Evolutionary conservation across 2,113 vertebrate genomes (phyloP).

Genomic region (Cinclus cinclus): DNA sequence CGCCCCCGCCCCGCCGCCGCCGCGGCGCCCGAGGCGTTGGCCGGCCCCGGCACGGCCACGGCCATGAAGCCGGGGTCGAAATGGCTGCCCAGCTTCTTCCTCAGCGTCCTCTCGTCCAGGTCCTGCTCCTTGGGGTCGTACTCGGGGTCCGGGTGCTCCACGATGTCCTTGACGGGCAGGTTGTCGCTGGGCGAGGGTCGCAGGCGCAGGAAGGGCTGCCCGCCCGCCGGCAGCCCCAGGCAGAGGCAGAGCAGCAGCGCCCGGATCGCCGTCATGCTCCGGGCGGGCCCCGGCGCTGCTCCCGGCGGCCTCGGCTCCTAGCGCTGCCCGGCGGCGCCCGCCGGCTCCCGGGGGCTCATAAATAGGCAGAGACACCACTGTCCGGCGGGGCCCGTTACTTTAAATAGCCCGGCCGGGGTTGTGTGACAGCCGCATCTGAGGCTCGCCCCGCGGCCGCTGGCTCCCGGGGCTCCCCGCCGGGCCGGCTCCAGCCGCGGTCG

Average conservation of each 20-base stretch:
- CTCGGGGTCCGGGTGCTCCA: conserved; percentile 88
- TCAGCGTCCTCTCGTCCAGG: conserved; percentile 83
- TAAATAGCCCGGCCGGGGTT: conserved; percentile 86
- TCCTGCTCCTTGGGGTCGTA: conserved; percentile 91
- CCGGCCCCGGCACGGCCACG: conserved; percentile 76
- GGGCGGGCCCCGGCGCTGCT: conserved; percentile 22
- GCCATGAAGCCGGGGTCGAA: conserved; percentile 91
- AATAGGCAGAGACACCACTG: conserved; percentile 83
- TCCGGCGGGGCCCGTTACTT: conserved; percentile 81
- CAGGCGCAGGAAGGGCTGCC: conserved; percentile 84
- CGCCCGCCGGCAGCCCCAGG: conserved; percentile 76
- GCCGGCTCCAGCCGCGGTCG: conserved; percentile 49
- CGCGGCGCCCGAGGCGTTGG: conserved; percentile 76
- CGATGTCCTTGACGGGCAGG: conserved; percentile 85
- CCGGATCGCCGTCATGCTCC: conserved; percentile 80
- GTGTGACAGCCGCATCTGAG: conserved; percentile 77
- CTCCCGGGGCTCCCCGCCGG: conserved; percentile 46
- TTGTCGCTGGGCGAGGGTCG: conserved; percentile 87
- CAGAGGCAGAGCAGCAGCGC: conserved; percentile 79
- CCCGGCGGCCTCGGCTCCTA: conserved; percentile 47
- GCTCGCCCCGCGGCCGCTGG: conserved; percentile 39
- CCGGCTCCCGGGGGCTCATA: conserved; percentile 79
- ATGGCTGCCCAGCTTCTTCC: conserved; percentile 88
- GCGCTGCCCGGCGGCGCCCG: conserved; percentile 70
- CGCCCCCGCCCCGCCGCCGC: conserved; percentile 59